Evolutionary conservation across 2,797 vertebrate genomes (phyloP).

Genomic region (Buceros bicornis): DNA sequence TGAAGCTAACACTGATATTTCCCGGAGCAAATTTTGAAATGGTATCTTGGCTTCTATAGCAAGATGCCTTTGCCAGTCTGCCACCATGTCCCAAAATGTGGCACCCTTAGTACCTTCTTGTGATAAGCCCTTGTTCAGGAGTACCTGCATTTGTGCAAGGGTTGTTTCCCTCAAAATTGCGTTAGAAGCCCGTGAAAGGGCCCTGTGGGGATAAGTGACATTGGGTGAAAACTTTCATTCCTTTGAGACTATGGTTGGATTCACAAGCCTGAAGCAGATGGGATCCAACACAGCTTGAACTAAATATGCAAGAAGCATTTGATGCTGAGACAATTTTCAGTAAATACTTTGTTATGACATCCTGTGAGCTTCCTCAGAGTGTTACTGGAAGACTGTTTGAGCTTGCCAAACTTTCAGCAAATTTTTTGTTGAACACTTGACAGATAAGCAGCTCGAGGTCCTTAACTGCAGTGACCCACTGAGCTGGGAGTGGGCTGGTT

Average conservation of each 20-base stretch:
- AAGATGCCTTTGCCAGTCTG: background rate
- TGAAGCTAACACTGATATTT: background rate
- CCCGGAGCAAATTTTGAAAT: background rate
- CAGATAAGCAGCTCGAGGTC: background rate
- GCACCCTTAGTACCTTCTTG: background rate
- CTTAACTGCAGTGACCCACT: background rate
- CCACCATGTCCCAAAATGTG: accelerated
- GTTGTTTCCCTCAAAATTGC: background rate
- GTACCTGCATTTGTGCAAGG: background rate
- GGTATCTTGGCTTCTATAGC: background rate
- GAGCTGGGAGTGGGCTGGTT: background rate
- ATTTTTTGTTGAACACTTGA: background rate
- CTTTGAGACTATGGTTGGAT: background rate
- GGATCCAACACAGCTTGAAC: background rate
- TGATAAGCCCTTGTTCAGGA: accelerated
- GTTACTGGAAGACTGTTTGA: conserved; percentile 61
- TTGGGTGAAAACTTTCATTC: background rate
- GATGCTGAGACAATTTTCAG: background rate
- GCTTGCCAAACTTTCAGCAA: conserved; percentile 19
- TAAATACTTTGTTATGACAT: conserved; percentile 56
- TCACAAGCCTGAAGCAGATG: background rate
- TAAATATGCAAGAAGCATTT: background rate
- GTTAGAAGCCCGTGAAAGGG: background rate
- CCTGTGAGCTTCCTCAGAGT: conserved; percentile 30
- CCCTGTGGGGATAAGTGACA: background rate